phyloP scores from a whole-genome alignment of 2,113 vertebrate species.

The Ptychochromis oligacanthus region DNA sequence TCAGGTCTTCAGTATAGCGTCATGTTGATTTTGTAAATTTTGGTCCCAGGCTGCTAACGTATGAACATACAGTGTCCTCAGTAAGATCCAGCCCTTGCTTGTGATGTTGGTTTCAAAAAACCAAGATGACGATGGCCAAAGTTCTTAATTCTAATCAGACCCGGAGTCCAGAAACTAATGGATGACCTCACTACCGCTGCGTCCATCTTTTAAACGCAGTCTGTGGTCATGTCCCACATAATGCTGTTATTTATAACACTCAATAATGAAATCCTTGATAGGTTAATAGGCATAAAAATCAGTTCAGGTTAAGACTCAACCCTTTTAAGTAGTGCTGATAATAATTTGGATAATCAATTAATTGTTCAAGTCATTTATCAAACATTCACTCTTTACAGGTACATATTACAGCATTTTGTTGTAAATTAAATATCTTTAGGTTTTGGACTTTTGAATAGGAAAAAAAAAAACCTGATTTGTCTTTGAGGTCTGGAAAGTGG shows the following conservation, averaged over 20 bases:
- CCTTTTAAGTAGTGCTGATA: not conserved
- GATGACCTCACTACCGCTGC: too few relatives aligned
- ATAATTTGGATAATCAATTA: not conserved
- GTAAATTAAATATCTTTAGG: too few relatives aligned
- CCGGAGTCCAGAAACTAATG: too few relatives aligned
- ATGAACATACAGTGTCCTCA: not conserved
- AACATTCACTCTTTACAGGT: not conserved
- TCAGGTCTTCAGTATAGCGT: not conserved
- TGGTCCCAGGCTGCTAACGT: too few relatives aligned
- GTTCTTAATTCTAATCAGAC: too few relatives aligned
- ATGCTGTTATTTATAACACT: not conserved
- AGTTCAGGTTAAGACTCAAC: too few relatives aligned
- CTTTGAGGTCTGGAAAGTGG: not conserved
- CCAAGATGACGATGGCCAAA: too few relatives aligned
- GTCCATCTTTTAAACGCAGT: not conserved
- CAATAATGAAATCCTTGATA: not conserved
- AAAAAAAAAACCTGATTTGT: not conserved
- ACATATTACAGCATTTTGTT: not conserved
- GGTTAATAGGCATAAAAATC: not conserved
- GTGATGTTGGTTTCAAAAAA: too few relatives aligned
- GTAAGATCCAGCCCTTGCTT: not conserved
- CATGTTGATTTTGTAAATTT: not conserved
- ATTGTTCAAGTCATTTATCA: not conserved
- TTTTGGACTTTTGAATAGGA: not conserved
- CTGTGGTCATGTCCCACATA: not conserved